A percentile compares a stretch with the other conserved stretches of the same genome.
Evolutionary conservation across 2,888 invertebrate species (phyloP).

Genomic region (Protodeltote pygarga): DNA sequence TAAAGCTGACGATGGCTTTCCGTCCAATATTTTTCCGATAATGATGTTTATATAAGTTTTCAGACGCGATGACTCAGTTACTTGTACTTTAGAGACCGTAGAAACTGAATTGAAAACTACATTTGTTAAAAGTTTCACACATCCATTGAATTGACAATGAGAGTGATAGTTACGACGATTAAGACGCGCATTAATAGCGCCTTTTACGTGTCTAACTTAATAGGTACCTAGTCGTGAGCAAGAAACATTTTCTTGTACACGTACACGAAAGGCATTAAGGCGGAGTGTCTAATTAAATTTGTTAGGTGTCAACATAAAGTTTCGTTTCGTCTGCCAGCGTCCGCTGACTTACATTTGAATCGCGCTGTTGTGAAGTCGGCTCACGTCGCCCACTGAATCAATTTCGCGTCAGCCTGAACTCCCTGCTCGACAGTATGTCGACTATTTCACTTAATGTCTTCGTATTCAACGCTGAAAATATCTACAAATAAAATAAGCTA

Average conservation of each 20-base stretch:
- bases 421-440: slow-evolving; percentile 61
- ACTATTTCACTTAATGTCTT: slow-evolving; percentile 55
- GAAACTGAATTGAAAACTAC: not conserved
- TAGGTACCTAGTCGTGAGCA: slow-evolving; percentile 13
- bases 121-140: not conserved
- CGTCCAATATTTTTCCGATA: slow-evolving; percentile 73
- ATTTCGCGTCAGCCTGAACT: slow-evolving; percentile 78
- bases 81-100: slow-evolving; percentile 36
- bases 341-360: slow-evolving; percentile 77
- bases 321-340: slow-evolving; percentile 63
- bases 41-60: slow-evolving; percentile 71
- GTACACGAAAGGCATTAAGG: slow-evolving; percentile 55
- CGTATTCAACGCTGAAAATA: slow-evolving; percentile 50
- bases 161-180: slow-evolving; percentile 17
- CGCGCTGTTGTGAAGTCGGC: slow-evolving; percentile 68
- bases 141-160: too few species aligned
- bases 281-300: slow-evolving; percentile 77
- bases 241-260: slow-evolving; percentile 48
- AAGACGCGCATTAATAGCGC: slow-evolving; percentile 11
- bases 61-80: slow-evolving; percentile 54
- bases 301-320: slow-evolving; percentile 77
- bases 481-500: slow-evolving; percentile 32
- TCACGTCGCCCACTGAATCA: slow-evolving; percentile 83
- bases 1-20: slow-evolving; percentile 74
- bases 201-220: slow-evolving; percentile 30